These are phyloP conservation scores for Mastacembelus armatus DNA, from an alignment of 2,797 vertebrate genomes.

Conservation along the genomic window DNA sequence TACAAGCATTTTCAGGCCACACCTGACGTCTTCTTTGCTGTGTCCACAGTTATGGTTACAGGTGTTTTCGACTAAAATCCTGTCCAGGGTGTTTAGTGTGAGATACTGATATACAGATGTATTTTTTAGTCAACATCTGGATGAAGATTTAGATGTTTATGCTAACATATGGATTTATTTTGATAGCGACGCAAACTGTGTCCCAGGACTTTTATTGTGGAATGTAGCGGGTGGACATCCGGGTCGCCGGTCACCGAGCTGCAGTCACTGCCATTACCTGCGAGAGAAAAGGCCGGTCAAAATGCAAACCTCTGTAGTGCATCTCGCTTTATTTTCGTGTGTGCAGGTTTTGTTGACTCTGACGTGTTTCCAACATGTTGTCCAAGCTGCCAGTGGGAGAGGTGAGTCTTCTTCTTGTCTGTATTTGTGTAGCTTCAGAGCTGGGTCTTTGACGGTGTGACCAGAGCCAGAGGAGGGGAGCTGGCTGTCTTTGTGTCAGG, in stretches of 20 bases:
- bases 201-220: constrained; percentile 72
- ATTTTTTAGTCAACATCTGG: no score
- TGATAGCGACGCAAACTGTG: no score
- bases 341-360: constrained; percentile 68
- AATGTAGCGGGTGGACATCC: constrained; percentile 49
- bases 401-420: constrained; percentile 81
- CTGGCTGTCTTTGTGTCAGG: constrained; percentile 20
- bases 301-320: constrained; percentile 70
- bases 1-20: no score
- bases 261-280: constrained; percentile 15
- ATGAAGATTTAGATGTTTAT: no score
- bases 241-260: constrained; percentile 37
- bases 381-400: constrained; percentile 67
- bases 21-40: no score
- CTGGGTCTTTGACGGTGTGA: constrained; percentile 17
- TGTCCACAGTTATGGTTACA: no score
- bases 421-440: constrained; percentile 2
- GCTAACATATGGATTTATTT: no score
- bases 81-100: no score
- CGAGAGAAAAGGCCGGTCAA: constrained; percentile 26
- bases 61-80: no score
- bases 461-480: constrained; percentile 2
- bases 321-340: constrained; percentile 62
- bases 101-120: no score
- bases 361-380: constrained; percentile 61